These are phyloP conservation scores for Crotalus helleri DNA, from an alignment of 2,113 vertebrate species.

Conservation along the genomic window DNA sequence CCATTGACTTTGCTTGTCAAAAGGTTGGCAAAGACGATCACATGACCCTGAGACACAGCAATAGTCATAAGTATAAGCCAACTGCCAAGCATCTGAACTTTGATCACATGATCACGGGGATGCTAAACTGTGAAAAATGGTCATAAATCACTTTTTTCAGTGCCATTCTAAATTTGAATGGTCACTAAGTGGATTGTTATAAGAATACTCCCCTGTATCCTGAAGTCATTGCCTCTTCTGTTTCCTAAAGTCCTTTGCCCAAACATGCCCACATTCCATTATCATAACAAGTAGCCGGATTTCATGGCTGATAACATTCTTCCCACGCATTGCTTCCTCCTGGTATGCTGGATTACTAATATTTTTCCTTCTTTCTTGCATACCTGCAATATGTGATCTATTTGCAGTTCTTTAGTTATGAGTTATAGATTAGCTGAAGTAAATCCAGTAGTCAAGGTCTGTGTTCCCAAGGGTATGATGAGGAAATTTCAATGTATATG, in stretches of 20 bases:
- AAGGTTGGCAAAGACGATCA: background rate
- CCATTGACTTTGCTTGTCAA: background rate
- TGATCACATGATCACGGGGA: background rate
- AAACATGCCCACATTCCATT: slow-evolving; percentile 2
- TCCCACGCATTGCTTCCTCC: background rate
- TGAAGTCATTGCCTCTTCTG: background rate
- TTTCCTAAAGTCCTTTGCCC: background rate
- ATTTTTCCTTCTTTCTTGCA: background rate
- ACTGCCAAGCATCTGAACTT: background rate
- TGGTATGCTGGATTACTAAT: background rate
- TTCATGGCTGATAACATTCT: background rate
- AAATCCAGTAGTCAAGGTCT: background rate
- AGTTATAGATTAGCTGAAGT: background rate
- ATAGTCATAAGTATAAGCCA: background rate
- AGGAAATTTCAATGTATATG: background rate
- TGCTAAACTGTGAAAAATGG: background rate
- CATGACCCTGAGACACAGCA: background rate
- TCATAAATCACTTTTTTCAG: background rate
- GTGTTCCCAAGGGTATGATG: background rate
- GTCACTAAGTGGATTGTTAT: background rate
- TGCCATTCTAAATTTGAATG: background rate
- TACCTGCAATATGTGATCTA: background rate
- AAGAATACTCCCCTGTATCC: background rate
- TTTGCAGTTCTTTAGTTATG: background rate
- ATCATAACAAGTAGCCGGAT: background rate